Percentiles rank a stretch among this genome's conserved stretches.
phyloP scores from a whole-genome alignment of 2,888 invertebrate genomes.

The Acanthosepion pharaonis region DNA sequence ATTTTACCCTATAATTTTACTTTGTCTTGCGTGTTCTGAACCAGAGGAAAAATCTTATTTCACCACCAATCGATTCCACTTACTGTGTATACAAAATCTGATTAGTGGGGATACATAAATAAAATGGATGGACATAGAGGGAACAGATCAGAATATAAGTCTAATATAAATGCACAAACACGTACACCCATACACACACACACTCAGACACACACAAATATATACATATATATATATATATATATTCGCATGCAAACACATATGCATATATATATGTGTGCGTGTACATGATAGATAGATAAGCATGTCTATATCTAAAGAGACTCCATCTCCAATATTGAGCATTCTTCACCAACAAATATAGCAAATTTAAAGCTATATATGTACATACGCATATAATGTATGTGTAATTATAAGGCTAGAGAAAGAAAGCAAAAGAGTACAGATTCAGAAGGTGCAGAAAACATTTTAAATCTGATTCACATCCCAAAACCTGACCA shows the following conservation, averaged over 20 bases:
- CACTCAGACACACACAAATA: not conserved
- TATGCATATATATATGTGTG: no score
- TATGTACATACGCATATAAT: no score
- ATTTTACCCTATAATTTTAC: not conserved
- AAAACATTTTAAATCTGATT: no score
- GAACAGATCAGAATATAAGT: not conserved
- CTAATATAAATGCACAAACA: not conserved
- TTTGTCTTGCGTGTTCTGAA: not conserved
- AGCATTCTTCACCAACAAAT: no score
- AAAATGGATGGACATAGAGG: not conserved
- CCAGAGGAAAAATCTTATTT: slow-evolving; percentile 22
- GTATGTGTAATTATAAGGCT: no score
- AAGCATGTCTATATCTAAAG: not conserved
- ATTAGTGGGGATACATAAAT: slow-evolving; percentile 11
- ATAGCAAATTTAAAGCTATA: no score
- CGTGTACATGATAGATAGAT: not conserved
- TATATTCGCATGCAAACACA: not conserved
- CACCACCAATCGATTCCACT: slow-evolving; percentile 22
- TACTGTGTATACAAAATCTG: not conserved
- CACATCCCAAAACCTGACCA: no score
- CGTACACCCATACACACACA: not conserved
- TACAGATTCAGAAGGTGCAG: no score
- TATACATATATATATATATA: not conserved
- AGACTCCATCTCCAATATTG: not conserved
- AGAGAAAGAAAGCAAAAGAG: no score